Base-by-base conservation (phyloP, 2,113 vertebrate genomes). In the Thinocorus orbignyianus region DNA sequence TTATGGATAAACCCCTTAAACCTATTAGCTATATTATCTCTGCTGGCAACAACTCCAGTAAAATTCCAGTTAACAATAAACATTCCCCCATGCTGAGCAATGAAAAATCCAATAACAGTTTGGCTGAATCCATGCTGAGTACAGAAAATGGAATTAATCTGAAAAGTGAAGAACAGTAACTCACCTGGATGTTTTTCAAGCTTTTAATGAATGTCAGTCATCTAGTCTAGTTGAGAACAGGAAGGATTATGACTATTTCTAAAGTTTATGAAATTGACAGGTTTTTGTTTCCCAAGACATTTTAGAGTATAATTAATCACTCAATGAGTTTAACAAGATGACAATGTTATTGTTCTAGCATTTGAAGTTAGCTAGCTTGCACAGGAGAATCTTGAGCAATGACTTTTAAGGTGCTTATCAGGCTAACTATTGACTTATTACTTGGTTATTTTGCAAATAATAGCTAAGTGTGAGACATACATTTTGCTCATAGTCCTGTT, bases 71-170 rank as follows among this genome's bases (percentile, higher is more conserved):
- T 92, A 96, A 91, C 33, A 44, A 72, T 92, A 92, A 97, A 93
- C 78, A 90, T 84, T 87, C 81, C 88, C 60, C 77, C 90, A 81
- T 69, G 95, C 93, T 97, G 89, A 96, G 92, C 90, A 95, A 93
- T 72, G 85, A 73, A 94, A 96, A 98, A 97, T 93, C 88, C 91
- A 97, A n/a, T 95, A 90, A 94, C 81, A 60, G 78, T 96, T 96
- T 92, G 92, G 89, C 89, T 49, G 55, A 78, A 69, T 90, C 95
- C 86, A 80, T 94, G 94, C 96, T 97, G 96, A 95, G 93, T 60
- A 55, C 58, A 10, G 30, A 96, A 97, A 97, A 93, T 81, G 17
- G 76, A 95, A 95, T 93, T 94, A 92, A 93, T 95, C 25, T 88
- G 68, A 51, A 95, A 92, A 94, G 49, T 62, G 57, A n/a, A 62